A percentile compares a stretch with the other conserved stretches of the same genome.
These are phyloP conservation scores for Andrena fulva DNA, from an alignment of 2,888 invertebrate genomes.

Conservation along the genomic window DNA sequence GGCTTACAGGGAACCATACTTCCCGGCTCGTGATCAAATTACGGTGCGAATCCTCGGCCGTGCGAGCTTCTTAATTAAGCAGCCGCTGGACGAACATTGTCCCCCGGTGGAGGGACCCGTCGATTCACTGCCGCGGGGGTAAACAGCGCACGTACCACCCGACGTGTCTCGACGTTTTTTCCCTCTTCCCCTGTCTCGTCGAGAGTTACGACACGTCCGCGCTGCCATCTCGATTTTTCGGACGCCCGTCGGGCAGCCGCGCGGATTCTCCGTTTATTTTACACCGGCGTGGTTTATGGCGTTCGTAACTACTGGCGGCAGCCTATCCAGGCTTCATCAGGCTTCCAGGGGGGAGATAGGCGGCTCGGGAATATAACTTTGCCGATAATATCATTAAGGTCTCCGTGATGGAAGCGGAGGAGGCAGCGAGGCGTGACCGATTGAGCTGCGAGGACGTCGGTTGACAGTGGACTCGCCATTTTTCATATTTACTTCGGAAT, in stretches of 20 bases:
- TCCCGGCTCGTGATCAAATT: conserved; percentile 40
- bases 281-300: too few relatives aligned
- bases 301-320: too few relatives aligned
- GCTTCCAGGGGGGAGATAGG: too few relatives aligned
- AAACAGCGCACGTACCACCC: neutral
- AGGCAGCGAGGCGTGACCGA: too few relatives aligned
- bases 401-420: too few relatives aligned
- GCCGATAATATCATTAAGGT: neutral
- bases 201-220: too few relatives aligned
- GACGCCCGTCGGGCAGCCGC: too few relatives aligned
- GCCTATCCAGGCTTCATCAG: too few relatives aligned
- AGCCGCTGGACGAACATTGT: conserved; percentile 3
- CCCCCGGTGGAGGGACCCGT: neutral
- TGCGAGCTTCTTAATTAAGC: conserved; percentile 46
- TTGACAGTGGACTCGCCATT: neutral
- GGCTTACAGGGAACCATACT: conserved; percentile 58
- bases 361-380: too few relatives aligned
- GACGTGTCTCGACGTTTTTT: neutral
- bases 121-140: neutral
- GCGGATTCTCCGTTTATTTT: too few relatives aligned
- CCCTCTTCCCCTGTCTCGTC: neutral
- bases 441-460: neutral
- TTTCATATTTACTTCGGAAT: neutral
- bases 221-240: too few relatives aligned
- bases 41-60: conserved; percentile 6